phyloP scores from a whole-genome alignment of 2,888 invertebrate genomes.

The Microctonus brassicae region DNA sequence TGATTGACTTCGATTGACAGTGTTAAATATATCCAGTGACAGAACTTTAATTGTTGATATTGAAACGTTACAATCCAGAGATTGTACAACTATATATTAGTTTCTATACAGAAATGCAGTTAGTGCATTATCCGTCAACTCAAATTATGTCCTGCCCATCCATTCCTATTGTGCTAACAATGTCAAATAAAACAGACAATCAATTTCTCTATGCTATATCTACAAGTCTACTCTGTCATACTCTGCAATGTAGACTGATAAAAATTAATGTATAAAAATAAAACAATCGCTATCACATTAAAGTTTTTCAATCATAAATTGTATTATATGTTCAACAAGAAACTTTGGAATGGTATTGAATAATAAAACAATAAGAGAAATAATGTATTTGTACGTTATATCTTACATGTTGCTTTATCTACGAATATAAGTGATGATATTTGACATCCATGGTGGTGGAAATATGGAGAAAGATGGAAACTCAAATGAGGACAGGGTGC shows the following conservation, averaged over 20 bases:
- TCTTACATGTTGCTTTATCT: conserved; percentile 8
- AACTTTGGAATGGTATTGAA: neutral
- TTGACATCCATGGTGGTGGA: conserved; percentile 31
- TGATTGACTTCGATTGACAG: neutral
- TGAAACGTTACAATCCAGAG: neutral
- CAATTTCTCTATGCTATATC: neutral
- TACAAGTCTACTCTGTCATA: too few relatives aligned
- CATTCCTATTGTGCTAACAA: neutral
- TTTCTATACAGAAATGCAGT: neutral
- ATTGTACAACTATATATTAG: neutral
- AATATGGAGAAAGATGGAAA: conserved; percentile 16
- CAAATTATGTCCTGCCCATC: neutral
- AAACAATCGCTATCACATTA: neutral
- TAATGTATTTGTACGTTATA: conserved; percentile 31
- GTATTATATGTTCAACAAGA: neutral
- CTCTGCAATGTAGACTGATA: neutral
- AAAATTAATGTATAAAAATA: neutral
- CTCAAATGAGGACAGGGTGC: conserved; percentile 21
- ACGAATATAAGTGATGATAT: conserved; percentile 26
- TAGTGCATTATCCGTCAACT: neutral
- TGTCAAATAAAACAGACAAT: neutral
- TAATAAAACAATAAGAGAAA: neutral
- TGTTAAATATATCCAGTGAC: neutral
- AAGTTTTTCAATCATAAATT: neutral
- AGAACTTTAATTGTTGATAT: neutral